Base-by-base conservation (phyloP, 1,140 invertebrate genomes). In the Drosophila burlai region DNA sequence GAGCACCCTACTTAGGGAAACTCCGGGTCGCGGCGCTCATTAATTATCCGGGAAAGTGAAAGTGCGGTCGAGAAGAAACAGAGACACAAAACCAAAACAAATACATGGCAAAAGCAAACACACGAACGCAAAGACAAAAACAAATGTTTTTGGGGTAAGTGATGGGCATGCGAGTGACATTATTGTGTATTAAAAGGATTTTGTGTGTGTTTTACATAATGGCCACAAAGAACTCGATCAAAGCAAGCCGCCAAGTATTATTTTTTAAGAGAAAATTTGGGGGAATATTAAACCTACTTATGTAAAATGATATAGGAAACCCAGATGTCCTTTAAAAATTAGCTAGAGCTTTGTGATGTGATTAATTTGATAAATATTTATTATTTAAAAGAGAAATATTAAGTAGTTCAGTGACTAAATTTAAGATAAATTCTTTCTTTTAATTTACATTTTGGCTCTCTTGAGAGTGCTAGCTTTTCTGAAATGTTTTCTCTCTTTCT, bases 131-230 rank as follows among this genome's bases (percentile, higher is more conserved):
- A 68, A 78, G 57, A 75, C 66, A 63, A 62, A 79, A 67, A 83
- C 81, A 84, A 83, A 83, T 83, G 76, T 47, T 61, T 49, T 55
- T 6, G 59, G 63, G 58, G 34, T 64, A 80, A 80, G 67, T 59
- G 74, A 67, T 76, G 62, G 54, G 24, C 65, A 52, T 62, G 21
- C 72, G 77, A 89, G 21, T 81, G 84, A 89, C 84, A 87, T 80
- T 69, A 80, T 80, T 69, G 45, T 78, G 73, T 85, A 61, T 69
- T 78, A 89, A 87, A 87, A 83, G 80, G 84, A 87, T 87, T 87
- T 83, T 62, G 49, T 72, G 60, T 71, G 61, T 77, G 59, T 50
- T 74, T 67, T 60, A 77, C 80, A 77, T 73, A 66, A 49, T 50
- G 57, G 58, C 52, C 73, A 67, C 47, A 82, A 61, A 42, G 40